A percentile compares a stretch with the other conserved stretches of the same genome.
These are phyloP conservation scores for Orcinus orca DNA, from an alignment of 2,113 vertebrate species.

Conservation along the genomic window DNA sequence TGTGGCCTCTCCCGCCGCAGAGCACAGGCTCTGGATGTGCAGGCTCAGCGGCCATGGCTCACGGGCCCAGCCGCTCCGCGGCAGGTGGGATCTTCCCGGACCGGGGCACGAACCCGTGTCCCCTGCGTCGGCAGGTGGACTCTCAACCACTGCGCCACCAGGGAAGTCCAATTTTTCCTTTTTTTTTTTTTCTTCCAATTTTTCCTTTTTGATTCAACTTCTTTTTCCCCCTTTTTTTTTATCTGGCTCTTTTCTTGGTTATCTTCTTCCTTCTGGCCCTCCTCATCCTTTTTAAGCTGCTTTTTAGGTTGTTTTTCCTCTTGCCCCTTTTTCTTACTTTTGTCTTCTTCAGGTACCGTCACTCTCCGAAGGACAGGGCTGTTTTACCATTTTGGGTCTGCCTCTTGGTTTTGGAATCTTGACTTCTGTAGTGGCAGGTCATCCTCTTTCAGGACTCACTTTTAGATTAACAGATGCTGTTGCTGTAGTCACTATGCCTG, in stretches of 20 bases:
- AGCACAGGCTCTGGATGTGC: too few species aligned
- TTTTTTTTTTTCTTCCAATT: slow-evolving; percentile 78
- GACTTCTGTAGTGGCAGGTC: slow-evolving; percentile 81
- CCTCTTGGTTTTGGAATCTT: slow-evolving; percentile 92
- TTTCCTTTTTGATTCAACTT: slow-evolving; percentile 87
- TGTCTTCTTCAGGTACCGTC: slow-evolving; percentile 88
- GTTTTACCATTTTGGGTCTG: slow-evolving; percentile 93
- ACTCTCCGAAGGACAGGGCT: slow-evolving; percentile 87
- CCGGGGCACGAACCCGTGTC: too few species aligned
- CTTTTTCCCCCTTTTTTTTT: slow-evolving; percentile 81
- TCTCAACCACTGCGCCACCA: too few species aligned
- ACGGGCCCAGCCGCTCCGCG: too few species aligned
- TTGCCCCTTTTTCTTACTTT: slow-evolving; percentile 88
- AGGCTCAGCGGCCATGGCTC: too few species aligned
- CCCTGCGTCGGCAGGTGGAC: too few species aligned
- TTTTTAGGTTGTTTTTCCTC: slow-evolving; percentile 90
- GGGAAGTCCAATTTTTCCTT: slow-evolving; percentile 81
- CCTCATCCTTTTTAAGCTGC: slow-evolving; percentile 88
- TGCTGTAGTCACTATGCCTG: too few species aligned
- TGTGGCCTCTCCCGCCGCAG: too few species aligned
- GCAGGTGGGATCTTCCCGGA: too few species aligned
- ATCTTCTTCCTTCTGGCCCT: slow-evolving; percentile 82
- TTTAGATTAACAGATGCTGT: too few species aligned
- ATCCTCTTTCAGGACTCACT: too few species aligned
- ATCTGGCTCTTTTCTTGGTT: slow-evolving; percentile 89